Base-by-base conservation (phyloP, 1,140 invertebrate genomes). In the Theocolax elegans region DNA sequence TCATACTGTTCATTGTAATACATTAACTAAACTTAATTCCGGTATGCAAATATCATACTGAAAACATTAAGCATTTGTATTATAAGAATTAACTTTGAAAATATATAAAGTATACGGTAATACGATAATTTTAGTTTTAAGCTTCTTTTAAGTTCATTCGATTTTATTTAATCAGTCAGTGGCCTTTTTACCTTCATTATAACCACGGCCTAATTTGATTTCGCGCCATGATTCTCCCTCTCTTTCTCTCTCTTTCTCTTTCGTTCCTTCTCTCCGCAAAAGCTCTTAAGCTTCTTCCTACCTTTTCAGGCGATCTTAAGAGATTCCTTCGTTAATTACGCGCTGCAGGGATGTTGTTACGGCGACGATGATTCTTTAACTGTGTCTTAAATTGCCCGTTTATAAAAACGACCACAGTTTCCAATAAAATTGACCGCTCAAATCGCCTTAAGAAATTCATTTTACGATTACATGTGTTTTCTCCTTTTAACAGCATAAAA, bases 191-290 rank as follows among this genome's bases (percentile, higher is more conserved):
- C 9, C 12, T 7, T 31, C 31, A 27, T 62, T 25, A 31, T 53
- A 46, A 53, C 21, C 27, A 19, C 17, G 21, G 21, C 4, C 63
- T 66, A 31, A 66, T 66, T 65, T 42, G 15, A 54, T 65, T 65
- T 65, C 8, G 15, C 38, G 8, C 10, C 25, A n/a, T 19, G 42
- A 60, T 40, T 46, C 40, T 35, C 31, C 31, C 31, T 35, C 31
- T 35, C 10, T 35, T 6, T 6, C 4, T 10, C 10, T 35, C 31
- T 10, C 31, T 35, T 35, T 35, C 10, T 35, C 31, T 6, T 4
- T 35, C n/a, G n/a, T n/a, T n/a, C n/a, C n/a, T n/a, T n/a, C n/a
- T n/a, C n/a, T n/a, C 35, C 1, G 13, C n/a, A 64, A 64, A 64
- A 64, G 48, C 48, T 40, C 31, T 64, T 64, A 40, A 53, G 62